These are phyloP conservation scores for Campoplex nolae DNA, from an alignment of 2,888 invertebrate species.

Conservation along the genomic window DNA sequence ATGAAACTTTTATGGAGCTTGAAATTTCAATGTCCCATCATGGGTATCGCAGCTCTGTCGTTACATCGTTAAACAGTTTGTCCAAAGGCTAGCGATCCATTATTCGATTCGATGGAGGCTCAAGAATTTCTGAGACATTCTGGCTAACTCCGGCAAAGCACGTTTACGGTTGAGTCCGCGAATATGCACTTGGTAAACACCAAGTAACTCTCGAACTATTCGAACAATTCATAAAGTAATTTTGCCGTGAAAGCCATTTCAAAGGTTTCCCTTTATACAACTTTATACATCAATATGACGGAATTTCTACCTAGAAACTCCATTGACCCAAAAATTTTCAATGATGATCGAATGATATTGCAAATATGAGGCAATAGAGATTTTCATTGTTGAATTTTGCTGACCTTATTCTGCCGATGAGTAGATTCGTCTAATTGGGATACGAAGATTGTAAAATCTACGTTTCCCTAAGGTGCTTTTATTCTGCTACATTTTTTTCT, in stretches of 20 bases:
- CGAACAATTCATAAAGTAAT: not conserved
- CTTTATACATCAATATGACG: not conserved
- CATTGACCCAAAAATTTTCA: not conserved
- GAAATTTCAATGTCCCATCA: not conserved
- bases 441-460: not conserved
- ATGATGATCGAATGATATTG: not conserved
- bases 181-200: constrained; percentile 3
- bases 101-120: not conserved
- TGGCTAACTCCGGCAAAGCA: not conserved
- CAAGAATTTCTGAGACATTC: constrained; percentile 7
- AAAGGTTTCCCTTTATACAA: not conserved
- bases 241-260: not conserved
- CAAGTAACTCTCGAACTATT: constrained; percentile 5
- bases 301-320: not conserved
- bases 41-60: not conserved
- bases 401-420: not conserved
- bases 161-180: not conserved
- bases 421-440: not conserved
- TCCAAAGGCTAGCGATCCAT: constrained; percentile 5
- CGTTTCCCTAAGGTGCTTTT: not conserved
- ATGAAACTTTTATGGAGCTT: not conserved
- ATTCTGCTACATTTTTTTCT: not conserved
- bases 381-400: not conserved
- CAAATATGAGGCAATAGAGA: not conserved
- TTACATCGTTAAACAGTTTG: not conserved